Conservation (phyloP, 1,140 invertebrate genomes). For the Nasonia giraulti region DNA sequence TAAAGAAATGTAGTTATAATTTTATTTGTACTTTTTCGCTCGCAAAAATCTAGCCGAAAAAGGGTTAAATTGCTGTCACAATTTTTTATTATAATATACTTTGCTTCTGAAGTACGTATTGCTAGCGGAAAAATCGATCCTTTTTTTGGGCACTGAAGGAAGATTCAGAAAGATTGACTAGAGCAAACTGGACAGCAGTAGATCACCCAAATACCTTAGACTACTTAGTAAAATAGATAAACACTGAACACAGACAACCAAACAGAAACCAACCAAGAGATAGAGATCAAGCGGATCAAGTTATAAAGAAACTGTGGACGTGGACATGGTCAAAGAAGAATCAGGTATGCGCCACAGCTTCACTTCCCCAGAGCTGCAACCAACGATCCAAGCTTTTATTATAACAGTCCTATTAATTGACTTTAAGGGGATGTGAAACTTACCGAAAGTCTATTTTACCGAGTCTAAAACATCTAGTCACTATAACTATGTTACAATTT, state of each 20-base stretch:
- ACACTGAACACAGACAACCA: conserved; percentile 55
- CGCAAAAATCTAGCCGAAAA: neutral
- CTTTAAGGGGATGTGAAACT: conserved; percentile 41
- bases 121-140: neutral
- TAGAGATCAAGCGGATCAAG: conserved; percentile 65
- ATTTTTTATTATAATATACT: neutral
- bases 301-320: conserved; percentile 73
- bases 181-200: conserved; percentile 41
- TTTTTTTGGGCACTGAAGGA: conserved; percentile 15
- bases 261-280: conserved; percentile 53
- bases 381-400: conserved; percentile 67
- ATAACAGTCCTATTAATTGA: conserved; percentile 40
- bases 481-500: conserved; percentile 2
- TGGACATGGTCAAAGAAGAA: conserved; percentile 72
- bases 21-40: conserved; percentile 45
- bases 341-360: conserved; percentile 74
- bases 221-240: conserved; percentile 55
- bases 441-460: conserved; percentile 17
- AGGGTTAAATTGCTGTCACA: conserved; percentile 18
- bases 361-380: conserved; percentile 74
- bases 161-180: conserved; percentile 33
- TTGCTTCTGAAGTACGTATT: conserved; percentile 6
- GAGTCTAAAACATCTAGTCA: neutral
- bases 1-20: neutral
- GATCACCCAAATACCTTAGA: conserved; percentile 45